phyloP scores from a whole-genome alignment of 2,888 invertebrate genomes.

The Euzetes globulus region DNA sequence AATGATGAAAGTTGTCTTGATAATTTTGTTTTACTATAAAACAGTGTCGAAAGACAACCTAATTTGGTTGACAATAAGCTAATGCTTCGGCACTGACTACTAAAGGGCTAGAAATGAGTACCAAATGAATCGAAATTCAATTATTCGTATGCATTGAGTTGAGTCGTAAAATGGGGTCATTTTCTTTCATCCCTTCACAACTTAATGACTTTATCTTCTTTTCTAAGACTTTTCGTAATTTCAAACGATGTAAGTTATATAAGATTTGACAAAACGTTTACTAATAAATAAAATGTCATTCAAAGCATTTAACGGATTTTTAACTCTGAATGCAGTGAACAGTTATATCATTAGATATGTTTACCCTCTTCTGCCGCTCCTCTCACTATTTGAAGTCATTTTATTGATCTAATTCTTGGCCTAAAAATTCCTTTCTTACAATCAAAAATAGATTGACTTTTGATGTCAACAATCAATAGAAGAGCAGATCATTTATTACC shows the following conservation, averaged over 20 bases:
- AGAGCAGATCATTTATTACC: no score
- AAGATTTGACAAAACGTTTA: background rate
- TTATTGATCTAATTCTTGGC: background rate
- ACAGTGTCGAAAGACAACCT: no score
- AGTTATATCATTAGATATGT: constrained; percentile 3
- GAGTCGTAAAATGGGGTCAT: background rate
- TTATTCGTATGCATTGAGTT: background rate
- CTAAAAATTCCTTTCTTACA: background rate
- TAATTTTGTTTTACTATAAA: no score
- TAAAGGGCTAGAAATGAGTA: background rate
- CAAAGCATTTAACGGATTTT: background rate
- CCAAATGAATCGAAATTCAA: background rate
- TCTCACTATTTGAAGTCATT: background rate
- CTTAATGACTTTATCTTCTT: background rate
- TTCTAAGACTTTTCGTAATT: background rate
- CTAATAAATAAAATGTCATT: background rate
- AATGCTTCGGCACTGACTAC: no score
- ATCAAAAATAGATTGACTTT: background rate
- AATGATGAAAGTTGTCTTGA: no score
- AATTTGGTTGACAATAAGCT: no score
- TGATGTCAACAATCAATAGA: no score
- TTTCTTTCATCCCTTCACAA: background rate
- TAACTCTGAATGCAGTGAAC: background rate
- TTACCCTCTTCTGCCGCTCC: background rate
- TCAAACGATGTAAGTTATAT: background rate